These are phyloP conservation scores for Porites lobata DNA, from an alignment of 92 coral and sea anemone species.

Conservation along the genomic window DNA sequence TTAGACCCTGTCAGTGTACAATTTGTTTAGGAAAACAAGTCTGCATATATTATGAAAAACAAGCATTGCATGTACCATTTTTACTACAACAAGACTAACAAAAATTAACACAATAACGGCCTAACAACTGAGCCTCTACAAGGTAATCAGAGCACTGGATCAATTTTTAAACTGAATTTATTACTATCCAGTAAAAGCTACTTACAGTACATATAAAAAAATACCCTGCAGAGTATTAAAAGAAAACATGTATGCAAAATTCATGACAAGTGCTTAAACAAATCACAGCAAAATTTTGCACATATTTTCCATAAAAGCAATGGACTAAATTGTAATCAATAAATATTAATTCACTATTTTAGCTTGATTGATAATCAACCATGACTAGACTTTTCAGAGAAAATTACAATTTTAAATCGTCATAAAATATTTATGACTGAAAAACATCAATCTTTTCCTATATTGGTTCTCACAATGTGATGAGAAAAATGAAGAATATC, in stretches of 20 bases:
- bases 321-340: not conserved
- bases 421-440: conserved; percentile 26
- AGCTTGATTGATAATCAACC: not conserved
- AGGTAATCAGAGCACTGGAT: too few relatives aligned
- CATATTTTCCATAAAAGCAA: not conserved
- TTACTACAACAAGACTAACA: not conserved
- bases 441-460: not conserved
- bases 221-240: not conserved
- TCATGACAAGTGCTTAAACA: not conserved
- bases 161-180: not conserved
- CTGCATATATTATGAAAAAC: not conserved
- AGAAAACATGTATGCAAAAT: not conserved
- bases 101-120: not conserved
- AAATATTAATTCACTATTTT: not conserved
- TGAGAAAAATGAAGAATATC: not conserved
- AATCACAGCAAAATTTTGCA: not conserved
- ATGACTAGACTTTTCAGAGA: conserved; percentile 1
- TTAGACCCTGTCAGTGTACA: not conserved
- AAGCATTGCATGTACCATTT: not conserved
- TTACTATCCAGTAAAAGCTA: not conserved
- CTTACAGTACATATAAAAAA: not conserved
- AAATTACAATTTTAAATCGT: not conserved
- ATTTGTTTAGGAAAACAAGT: not conserved
- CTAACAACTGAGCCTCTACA: not conserved
- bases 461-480: not conserved